phyloP scores from a whole-genome alignment of 2,888 invertebrate genomes.

The Eilema sororculum region DNA sequence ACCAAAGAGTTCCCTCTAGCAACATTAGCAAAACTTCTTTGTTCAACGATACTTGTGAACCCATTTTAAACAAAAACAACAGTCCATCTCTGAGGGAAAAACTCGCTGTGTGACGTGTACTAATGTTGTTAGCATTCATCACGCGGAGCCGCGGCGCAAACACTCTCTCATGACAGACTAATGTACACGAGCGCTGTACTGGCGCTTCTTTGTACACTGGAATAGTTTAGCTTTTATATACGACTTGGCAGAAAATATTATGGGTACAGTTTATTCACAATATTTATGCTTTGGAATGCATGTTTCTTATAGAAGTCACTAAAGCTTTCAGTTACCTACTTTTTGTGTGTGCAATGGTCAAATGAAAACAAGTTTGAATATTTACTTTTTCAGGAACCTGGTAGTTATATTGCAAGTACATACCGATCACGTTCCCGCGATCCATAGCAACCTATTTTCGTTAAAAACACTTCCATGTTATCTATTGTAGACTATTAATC shows the following conservation, averaged over 20 bases:
- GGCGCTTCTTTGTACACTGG: conserved; percentile 7
- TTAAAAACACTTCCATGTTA: too few species aligned
- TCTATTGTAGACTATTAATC: too few species aligned
- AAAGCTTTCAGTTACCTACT: too few species aligned
- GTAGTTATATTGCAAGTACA: too few species aligned
- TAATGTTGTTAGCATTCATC: conserved; percentile 50
- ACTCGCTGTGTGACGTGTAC: conserved; percentile 36
- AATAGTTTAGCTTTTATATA: conserved; percentile 5
- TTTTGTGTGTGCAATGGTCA: too few species aligned
- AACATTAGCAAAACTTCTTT: neutral
- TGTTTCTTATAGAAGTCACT: too few species aligned
- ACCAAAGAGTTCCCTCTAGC: neutral
- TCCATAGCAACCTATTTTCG: too few species aligned
- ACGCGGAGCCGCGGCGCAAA: conserved; percentile 18
- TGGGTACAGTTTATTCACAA: neutral
- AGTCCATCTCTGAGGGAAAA: conserved; percentile 20
- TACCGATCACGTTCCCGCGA: too few species aligned
- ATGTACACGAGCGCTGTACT: conserved; percentile 17
- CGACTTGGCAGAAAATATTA: neutral
- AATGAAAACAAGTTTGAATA: too few species aligned
- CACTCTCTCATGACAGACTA: conserved; percentile 12
- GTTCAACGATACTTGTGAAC: conserved; percentile 5
- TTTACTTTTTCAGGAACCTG: too few species aligned
- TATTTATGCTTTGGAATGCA: neutral
- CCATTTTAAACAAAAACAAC: conserved; percentile 15